These are phyloP conservation scores for Tricholauxania praeusta DNA, from an alignment of 2,888 invertebrate genomes.

Conservation along the genomic window DNA sequence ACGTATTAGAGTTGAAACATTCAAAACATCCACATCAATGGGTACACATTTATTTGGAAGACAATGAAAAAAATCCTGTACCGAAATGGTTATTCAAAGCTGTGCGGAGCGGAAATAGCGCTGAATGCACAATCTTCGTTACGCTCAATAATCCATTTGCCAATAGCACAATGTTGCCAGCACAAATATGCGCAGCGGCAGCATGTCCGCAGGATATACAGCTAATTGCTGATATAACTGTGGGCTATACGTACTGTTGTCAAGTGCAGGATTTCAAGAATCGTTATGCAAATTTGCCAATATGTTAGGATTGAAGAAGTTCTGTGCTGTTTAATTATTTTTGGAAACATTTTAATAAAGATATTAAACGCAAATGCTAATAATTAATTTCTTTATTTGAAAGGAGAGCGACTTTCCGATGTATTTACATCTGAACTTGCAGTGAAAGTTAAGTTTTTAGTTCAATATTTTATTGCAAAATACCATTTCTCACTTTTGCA, in stretches of 20 bases:
- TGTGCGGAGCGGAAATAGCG: constrained; percentile 25
- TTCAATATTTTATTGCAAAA: no score
- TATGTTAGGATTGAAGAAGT: no score
- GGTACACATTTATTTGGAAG: constrained; percentile 38
- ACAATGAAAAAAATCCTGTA: constrained; percentile 35
- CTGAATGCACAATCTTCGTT: constrained; percentile 32
- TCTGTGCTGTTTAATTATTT: no score
- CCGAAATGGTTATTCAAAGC: constrained; percentile 41
- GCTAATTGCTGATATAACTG: constrained; percentile 8
- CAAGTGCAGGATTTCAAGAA: neutral
- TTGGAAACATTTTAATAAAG: no score
- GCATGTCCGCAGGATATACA: constrained; percentile 33
- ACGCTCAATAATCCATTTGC: constrained; percentile 40
- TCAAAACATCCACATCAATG: neutral
- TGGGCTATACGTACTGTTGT: constrained; percentile 39
- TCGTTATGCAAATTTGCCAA: no score
- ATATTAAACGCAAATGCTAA: no score
- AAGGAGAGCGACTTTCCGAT: no score
- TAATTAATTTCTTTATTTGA: no score
- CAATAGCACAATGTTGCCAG: neutral
- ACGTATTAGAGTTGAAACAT: constrained; percentile 28
- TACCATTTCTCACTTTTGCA: no score
- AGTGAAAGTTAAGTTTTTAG: no score
- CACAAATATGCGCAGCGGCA: constrained; percentile 18
- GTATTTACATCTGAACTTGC: no score